Evolutionary conservation across 2,113 vertebrate genomes (phyloP).

Genomic region (Dicrurus megarhynchus): DNA sequence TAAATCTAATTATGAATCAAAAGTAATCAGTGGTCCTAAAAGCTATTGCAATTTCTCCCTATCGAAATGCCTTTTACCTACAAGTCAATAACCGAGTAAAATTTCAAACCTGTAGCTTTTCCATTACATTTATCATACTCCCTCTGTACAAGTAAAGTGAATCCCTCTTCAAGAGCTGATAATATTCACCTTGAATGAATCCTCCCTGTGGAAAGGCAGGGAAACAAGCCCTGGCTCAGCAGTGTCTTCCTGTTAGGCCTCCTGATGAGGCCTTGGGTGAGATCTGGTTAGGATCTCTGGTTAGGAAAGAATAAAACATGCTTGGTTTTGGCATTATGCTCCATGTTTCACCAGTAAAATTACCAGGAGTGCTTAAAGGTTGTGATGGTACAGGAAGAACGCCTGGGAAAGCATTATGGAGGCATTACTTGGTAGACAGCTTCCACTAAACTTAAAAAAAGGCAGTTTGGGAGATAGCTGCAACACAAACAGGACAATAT

Average conservation of each 20-base stretch:
- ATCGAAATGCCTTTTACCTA: neutral
- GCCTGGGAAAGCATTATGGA: neutral
- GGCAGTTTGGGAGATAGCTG: neutral
- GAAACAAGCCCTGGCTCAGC: neutral
- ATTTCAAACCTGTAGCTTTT: neutral
- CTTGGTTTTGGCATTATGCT: neutral
- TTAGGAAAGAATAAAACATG: neutral
- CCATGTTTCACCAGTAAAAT: neutral
- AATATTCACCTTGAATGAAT: rapidly evolving
- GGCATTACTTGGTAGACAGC: neutral
- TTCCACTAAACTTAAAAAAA: neutral
- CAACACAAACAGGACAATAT: neutral
- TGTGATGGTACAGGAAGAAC: neutral
- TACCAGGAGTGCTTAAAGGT: neutral
- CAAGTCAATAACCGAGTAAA: neutral
- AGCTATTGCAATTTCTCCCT: neutral
- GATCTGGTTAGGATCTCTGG: neutral
- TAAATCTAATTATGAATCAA: neutral
- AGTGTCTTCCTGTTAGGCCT: neutral
- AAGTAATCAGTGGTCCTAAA: neutral
- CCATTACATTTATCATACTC: neutral
- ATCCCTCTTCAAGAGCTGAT: neutral
- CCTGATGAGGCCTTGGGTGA: neutral
- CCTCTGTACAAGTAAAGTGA: neutral
- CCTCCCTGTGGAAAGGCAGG: neutral